A percentile compares a stretch with the other conserved stretches of the same genome.
Conservation (phyloP, 2,797 vertebrate genomes). For the Hyperoplus immaculatus region DNA sequence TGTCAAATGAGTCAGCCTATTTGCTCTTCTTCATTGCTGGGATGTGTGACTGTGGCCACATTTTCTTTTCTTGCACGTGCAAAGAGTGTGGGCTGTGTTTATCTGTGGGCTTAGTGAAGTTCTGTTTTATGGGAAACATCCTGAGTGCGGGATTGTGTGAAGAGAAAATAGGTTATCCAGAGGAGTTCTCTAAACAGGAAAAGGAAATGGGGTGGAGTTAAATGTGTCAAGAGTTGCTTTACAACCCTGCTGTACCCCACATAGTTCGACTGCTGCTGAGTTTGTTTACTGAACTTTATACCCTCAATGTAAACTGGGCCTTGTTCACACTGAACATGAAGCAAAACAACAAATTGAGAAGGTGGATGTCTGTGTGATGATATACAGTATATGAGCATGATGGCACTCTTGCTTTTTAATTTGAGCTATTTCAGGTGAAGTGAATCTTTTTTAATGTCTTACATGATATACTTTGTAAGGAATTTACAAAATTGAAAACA, state of each 20-base stretch:
- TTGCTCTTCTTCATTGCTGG: slow-evolving; percentile 26
- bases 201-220: slow-evolving; percentile 74
- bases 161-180: slow-evolving; percentile 78
- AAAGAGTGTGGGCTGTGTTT: slow-evolving; percentile 40
- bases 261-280: slow-evolving; percentile 38
- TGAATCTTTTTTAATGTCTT: not conserved
- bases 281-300: slow-evolving; percentile 31
- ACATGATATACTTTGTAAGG: not conserved
- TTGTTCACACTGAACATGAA: slow-evolving; percentile 2
- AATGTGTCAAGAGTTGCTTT: slow-evolving; percentile 74
- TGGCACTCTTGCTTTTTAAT: not conserved
- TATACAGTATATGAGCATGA: not conserved
- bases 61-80: slow-evolving; percentile 45
- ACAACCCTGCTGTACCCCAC: slow-evolving; percentile 56
- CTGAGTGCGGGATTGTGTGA: slow-evolving; percentile 71
- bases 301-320: slow-evolving; percentile 23
- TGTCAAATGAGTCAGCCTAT: slow-evolving; percentile 29
- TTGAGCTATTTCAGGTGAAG: not conserved
- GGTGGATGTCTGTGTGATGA: not conserved
- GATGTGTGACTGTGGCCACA: not conserved
- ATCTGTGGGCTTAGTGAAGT: slow-evolving; percentile 39
- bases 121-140: slow-evolving; percentile 71
- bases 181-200: slow-evolving; percentile 79
- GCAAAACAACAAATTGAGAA: not conserved
- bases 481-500: not conserved